Base-by-base conservation (phyloP, 2,113 vertebrate genomes). In the Corynorhinus townsendii region DNA sequence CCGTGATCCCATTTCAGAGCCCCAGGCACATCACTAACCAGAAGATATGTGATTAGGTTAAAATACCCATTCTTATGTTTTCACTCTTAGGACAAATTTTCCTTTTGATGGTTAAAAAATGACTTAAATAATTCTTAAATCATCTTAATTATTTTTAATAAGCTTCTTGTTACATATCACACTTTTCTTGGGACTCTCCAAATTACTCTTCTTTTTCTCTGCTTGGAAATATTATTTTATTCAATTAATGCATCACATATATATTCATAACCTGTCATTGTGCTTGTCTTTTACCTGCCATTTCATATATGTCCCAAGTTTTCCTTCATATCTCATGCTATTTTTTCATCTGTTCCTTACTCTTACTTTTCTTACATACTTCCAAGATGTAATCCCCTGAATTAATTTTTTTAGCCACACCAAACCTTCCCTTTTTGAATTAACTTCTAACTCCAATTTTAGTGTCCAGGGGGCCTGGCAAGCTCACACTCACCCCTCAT, bases 401-500 rank as follows among this genome's bases (percentile, higher is more conserved):
- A 38, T 59, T 62, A 20, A 54, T 49, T 40, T 17, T 72, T 14
- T 56, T 40, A 77, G 6, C 47, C 35, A 49, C 33, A 62, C 24
- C 20, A 56, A 38, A 76, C 4, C 12, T 30, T 62, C 14, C 28
- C 26, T 17, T 86, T 56, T 38, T 0, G 4, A 40, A 40, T 35
- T 22, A 47, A 84, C 3, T 16, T 56, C 28, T 10, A 26, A 20
- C 11, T 22, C 1, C 22, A 62, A 6, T 16, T 88, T 52, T 35
- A n/a, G 26, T 11, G 2, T 45, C 11, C 17, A 45, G 69, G 0
- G 14, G 10, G 4, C 56, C 56, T 33, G 40, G 11, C 7, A 56
- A 76, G 17, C 28, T 45, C 11, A 54, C 26, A 96, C 97, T 95
- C 35, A 97, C 96, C 97, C 95, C 69, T 91, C 49, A 66, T 97